Percentiles rank a stretch among this genome's conserved stretches.
Evolutionary conservation across 2,888 invertebrate genomes (phyloP).

Genomic region (Chymomyza procnemis): DNA sequence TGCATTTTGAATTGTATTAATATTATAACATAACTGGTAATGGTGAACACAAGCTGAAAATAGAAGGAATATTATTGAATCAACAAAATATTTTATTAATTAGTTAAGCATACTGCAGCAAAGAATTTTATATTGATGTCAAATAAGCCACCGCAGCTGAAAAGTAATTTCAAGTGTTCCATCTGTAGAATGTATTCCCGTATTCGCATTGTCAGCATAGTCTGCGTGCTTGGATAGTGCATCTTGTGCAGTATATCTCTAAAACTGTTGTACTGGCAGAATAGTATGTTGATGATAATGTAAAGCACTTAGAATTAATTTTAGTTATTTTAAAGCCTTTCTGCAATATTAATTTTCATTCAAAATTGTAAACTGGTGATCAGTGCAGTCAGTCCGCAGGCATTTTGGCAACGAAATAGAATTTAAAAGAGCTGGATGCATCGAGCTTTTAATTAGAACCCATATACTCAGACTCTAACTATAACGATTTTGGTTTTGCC

Average conservation of each 20-base stretch:
- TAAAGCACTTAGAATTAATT: too few species aligned
- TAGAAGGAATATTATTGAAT: not conserved
- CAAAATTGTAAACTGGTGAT: too few species aligned
- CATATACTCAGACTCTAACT: too few species aligned
- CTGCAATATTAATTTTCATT: too few species aligned
- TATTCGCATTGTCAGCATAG: constrained; percentile 47
- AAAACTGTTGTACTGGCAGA: constrained; percentile 60
- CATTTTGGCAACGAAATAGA: too few species aligned
- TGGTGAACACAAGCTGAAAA: constrained; percentile 64
- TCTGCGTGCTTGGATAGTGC: constrained; percentile 41
- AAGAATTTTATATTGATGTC: constrained; percentile 70
- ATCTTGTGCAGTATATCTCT: constrained; percentile 58
- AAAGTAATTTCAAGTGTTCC: constrained; percentile 66
- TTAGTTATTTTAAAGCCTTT: too few species aligned
- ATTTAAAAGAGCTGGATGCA: too few species aligned
- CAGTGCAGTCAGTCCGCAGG: too few species aligned
- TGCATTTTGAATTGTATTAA: constrained; percentile 75
- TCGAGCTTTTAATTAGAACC: too few species aligned
- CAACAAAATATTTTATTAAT: not conserved
- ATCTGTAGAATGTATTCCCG: constrained; percentile 73
- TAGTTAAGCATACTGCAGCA: constrained; percentile 66
- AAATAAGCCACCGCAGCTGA: constrained; percentile 70
- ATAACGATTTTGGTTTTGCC: too few species aligned
- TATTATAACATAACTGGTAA: constrained; percentile 65
- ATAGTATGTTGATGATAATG: too few species aligned